These are phyloP conservation scores for Acromyrmex heyeri DNA, from an alignment of 1,140 invertebrate genomes.

Conservation along the genomic window DNA sequence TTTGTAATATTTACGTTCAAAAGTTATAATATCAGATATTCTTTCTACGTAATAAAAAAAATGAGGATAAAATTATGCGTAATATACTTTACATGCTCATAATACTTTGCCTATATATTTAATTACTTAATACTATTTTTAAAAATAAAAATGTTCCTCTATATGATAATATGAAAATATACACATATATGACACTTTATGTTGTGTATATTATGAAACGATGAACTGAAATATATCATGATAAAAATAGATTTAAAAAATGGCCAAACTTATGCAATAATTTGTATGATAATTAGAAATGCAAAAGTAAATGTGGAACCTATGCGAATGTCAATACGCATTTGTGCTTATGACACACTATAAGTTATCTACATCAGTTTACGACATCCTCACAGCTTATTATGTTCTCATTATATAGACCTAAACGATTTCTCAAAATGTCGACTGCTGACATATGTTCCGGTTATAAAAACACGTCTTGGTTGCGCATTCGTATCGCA, in stretches of 20 bases:
- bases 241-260: neutral
- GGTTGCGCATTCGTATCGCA: conserved; percentile 27
- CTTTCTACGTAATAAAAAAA: neutral
- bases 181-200: neutral
- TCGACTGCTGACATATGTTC: conserved; percentile 49
- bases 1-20: conserved; percentile 1
- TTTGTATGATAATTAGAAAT: neutral
- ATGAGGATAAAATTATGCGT: too few species aligned
- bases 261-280: neutral
- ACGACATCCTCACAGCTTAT: conserved; percentile 55
- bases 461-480: conserved; percentile 43
- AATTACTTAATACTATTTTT: neutral
- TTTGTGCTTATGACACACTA: neutral
- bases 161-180: neutral
- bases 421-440: conserved; percentile 43
- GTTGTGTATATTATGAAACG: neutral
- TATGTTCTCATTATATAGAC: conserved; percentile 55
- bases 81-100: neutral
- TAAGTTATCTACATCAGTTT: conserved; percentile 16
- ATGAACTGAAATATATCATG: neutral
- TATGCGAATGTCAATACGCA: neutral
- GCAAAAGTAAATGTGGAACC: neutral
- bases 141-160: neutral
- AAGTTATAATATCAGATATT: neutral
- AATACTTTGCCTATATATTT: neutral